These are phyloP conservation scores for Drosophila prolongata DNA, from an alignment of 2,888 invertebrate genomes.

Conservation along the genomic window DNA sequence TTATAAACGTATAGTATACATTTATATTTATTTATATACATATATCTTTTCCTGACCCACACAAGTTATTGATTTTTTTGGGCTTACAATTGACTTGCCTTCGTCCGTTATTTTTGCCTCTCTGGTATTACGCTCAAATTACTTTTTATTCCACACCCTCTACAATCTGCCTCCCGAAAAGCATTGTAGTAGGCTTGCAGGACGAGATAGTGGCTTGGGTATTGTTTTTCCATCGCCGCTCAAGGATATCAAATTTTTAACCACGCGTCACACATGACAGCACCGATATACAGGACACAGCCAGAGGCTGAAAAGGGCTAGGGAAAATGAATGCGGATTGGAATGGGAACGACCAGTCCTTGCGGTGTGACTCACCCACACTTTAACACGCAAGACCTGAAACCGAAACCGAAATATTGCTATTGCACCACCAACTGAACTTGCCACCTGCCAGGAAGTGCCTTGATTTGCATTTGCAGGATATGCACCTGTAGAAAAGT, in stretches of 20 bases:
- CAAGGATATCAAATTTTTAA: slow-evolving; percentile 77
- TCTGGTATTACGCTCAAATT: slow-evolving; percentile 23
- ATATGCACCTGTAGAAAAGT: neutral
- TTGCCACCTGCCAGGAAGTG: slow-evolving; percentile 37
- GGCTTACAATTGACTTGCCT: slow-evolving; percentile 37
- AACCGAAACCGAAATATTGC: slow-evolving; percentile 19
- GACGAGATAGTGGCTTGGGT: slow-evolving; percentile 5
- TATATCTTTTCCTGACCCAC: slow-evolving; percentile 26
- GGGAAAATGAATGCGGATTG: neutral
- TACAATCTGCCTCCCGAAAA: neutral
- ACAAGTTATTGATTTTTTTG: slow-evolving; percentile 45
- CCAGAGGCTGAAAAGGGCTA: neutral
- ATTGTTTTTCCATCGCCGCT: slow-evolving; percentile 50
- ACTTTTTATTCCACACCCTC: slow-evolving; percentile 26
- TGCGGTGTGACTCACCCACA: slow-evolving; percentile 25
- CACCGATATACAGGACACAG: slow-evolving; percentile 18
- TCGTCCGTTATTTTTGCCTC: slow-evolving; percentile 26
- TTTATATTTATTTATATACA: neutral
- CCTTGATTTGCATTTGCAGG: slow-evolving; percentile 20
- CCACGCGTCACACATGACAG: slow-evolving; percentile 74
- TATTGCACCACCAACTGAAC: slow-evolving; percentile 15
- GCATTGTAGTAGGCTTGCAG: neutral
- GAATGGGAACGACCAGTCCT: slow-evolving; percentile 7
- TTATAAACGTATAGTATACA: neutral
- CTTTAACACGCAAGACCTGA: slow-evolving; percentile 9